Conservation (phyloP, 2,888 invertebrate species). For the Clostera curtula region DNA sequence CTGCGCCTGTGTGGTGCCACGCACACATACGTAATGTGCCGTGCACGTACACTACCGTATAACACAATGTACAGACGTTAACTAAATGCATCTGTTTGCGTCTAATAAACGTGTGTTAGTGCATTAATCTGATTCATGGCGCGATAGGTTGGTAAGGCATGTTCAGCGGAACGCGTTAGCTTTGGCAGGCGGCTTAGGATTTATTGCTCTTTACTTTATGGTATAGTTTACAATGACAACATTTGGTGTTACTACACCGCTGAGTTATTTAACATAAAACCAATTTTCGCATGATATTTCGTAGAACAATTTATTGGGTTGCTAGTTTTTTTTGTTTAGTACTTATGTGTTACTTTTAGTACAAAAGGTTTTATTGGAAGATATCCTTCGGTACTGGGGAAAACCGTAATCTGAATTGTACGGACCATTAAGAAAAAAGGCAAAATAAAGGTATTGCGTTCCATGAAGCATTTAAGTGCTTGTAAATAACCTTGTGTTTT, state of each 20-base stretch:
- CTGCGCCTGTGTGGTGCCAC: constrained; percentile 29
- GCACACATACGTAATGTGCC: constrained; percentile 23
- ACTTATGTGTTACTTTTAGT: no score
- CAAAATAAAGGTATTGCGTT: no score
- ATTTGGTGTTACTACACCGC: constrained; percentile 1
- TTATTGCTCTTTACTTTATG: constrained; percentile 11
- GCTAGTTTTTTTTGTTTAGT: no score
- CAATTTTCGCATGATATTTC: constrained; percentile 17
- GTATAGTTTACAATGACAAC: constrained; percentile 10
- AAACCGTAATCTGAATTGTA: no score
- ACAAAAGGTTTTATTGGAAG: no score
- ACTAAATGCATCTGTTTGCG: constrained; percentile 23
- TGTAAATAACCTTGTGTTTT: no score
- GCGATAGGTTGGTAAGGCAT: constrained; percentile 36
- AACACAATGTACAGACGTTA: background rate
- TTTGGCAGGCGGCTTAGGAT: constrained; percentile 14
- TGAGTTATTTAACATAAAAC: constrained; percentile 14
- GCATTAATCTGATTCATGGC: constrained; percentile 59
- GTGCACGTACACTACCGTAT: constrained; percentile 17
- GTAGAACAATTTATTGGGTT: no score
- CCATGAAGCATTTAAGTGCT: no score
- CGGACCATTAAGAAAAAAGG: no score
- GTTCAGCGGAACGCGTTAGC: constrained; percentile 21
- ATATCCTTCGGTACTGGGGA: no score
- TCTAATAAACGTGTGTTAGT: constrained; percentile 35